Conservation (phyloP, 1,140 invertebrate species). For the Trachymyrmex septentrionalis region DNA sequence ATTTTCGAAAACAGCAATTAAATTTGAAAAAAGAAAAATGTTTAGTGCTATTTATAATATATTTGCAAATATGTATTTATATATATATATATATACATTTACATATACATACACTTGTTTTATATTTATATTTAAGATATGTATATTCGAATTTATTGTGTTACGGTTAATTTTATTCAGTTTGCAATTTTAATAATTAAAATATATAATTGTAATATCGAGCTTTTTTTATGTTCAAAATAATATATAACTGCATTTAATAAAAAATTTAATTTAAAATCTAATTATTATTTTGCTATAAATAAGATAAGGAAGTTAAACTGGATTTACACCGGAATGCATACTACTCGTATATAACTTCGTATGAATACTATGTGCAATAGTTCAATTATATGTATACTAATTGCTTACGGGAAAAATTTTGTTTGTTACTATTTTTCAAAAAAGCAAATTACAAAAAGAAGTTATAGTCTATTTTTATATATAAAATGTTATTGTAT, state of each 20-base stretch:
- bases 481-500: neutral
- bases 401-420: neutral
- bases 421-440: neutral
- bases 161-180: neutral
- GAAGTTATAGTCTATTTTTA: neutral
- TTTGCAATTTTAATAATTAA: no score
- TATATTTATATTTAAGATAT: neutral
- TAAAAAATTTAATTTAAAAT: neutral
- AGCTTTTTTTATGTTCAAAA: neutral
- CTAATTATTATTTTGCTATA: neutral
- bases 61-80: neutral
- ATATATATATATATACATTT: no score
- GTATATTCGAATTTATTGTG: neutral
- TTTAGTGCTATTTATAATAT: neutral
- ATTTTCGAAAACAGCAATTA: neutral
- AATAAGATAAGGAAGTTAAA: neutral
- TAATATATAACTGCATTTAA: neutral
- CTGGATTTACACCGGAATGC: slow-evolving; percentile 1
- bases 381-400: neutral
- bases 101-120: neutral
- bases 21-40: neutral
- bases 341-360: neutral
- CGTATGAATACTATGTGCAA: neutral
- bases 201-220: neutral
- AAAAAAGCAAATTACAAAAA: neutral